These are phyloP conservation scores for Erannis defoliaria DNA, from an alignment of 2,888 invertebrate genomes.

Conservation along the genomic window DNA sequence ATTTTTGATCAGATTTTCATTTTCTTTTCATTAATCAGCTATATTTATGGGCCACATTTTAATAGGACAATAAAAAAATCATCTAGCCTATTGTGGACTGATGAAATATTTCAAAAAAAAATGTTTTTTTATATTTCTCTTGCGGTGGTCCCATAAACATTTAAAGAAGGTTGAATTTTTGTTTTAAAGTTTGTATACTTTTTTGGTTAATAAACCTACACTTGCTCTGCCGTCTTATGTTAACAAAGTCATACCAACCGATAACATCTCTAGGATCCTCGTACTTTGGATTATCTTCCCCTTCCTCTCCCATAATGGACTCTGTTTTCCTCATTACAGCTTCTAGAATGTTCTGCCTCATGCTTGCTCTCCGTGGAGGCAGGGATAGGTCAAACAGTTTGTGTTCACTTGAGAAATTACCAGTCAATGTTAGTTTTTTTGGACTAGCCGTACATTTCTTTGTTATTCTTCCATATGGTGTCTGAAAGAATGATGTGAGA, in stretches of 20 bases:
- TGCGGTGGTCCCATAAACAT: too few species aligned
- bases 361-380: slow-evolving; percentile 60
- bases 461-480: slow-evolving; percentile 51
- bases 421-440: slow-evolving; percentile 66
- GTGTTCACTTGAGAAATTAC: slow-evolving; percentile 67
- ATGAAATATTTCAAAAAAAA: too few species aligned
- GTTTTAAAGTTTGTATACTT: too few species aligned
- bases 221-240: too few species aligned
- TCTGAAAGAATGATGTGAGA: slow-evolving; percentile 42
- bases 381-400: slow-evolving; percentile 63
- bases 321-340: slow-evolving; percentile 70
- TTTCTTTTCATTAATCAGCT: too few species aligned
- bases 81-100: too few species aligned
- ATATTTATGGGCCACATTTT: too few species aligned
- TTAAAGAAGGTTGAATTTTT: too few species aligned
- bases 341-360: slow-evolving; percentile 72
- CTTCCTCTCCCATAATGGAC: slow-evolving; percentile 52
- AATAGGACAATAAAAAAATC: too few species aligned
- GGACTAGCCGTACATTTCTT: slow-evolving; percentile 55
- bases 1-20: too few species aligned
- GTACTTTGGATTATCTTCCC: slow-evolving; percentile 71
- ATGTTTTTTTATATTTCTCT: too few species aligned
- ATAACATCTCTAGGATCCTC: slow-evolving; percentile 80
- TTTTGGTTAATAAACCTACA: too few species aligned
- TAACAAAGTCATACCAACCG: slow-evolving; percentile 53